A percentile compares a stretch with the other conserved stretches of the same genome.
phyloP scores from a whole-genome alignment of 37 sponge, comb jelly and placozoan genomes.

The Agelas oroides region DNA sequence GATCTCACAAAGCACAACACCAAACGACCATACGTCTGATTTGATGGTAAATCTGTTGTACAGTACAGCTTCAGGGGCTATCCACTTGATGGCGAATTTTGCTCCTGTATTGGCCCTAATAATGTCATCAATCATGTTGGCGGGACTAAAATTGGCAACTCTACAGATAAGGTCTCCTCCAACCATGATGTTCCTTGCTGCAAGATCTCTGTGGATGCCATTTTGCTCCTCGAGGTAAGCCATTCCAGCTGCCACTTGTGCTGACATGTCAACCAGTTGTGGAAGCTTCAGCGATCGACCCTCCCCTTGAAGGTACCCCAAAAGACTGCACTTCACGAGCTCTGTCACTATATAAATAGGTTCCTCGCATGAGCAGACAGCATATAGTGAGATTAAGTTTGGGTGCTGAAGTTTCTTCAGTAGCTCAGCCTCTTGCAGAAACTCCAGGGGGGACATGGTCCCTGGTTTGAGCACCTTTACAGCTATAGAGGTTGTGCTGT shows the following conservation, averaged over 20 bases:
- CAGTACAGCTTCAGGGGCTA: conserved; percentile 96
- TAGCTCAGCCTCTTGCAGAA: conserved; percentile 93
- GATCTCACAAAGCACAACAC: conserved; percentile 92
- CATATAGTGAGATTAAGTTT: conserved; percentile 97
- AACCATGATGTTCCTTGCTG: conserved; percentile 97
- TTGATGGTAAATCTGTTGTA: conserved; percentile 97
- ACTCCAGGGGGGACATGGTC: conserved; percentile 93
- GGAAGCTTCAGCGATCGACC: conserved; percentile 80
- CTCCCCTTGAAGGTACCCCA: conserved; percentile 92
- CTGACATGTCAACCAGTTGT: conserved; percentile 88
- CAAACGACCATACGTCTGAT: conserved; percentile 99
- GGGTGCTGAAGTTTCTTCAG: conserved; percentile 96
- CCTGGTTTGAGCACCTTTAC: conserved; percentile 97
- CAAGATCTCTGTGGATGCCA: conserved; percentile 96
- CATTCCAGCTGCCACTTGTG: conserved; percentile 96
- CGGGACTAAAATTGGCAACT: conserved; percentile 97
- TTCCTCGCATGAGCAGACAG: conserved; percentile 94
- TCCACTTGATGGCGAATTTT: conserved; percentile 99
- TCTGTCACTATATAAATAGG: conserved; percentile 98
- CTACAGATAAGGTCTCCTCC: conserved; percentile 94
- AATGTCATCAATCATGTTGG: conserved; percentile 88
- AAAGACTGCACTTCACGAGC: conserved; percentile 91
- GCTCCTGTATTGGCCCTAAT: conserved; percentile 94
- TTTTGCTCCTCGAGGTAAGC: conserved; percentile 94
- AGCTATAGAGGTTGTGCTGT: conserved; percentile 90